Evolutionary conservation across 1,140 invertebrate species (phyloP).

Genomic region (Protaetia brevitarsis): DNA sequence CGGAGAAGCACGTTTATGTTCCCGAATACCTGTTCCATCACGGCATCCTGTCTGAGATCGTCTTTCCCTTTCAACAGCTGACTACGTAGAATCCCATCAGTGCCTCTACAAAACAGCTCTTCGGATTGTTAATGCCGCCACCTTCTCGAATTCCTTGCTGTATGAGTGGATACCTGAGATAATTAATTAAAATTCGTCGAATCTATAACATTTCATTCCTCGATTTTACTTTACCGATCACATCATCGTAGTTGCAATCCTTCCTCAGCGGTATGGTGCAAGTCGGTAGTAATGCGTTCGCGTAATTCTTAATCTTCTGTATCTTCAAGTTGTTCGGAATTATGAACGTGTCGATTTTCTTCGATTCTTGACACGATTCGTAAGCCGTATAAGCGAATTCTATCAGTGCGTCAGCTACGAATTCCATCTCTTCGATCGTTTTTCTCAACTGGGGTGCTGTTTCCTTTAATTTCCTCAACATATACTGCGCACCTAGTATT

Average conservation of each 20-base stretch:
- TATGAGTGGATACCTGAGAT: slow-evolving; percentile 55
- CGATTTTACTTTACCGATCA: slow-evolving; percentile 52
- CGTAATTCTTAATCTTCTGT: slow-evolving; percentile 49
- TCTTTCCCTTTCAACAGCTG: slow-evolving; percentile 90
- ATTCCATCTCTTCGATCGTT: slow-evolving; percentile 44
- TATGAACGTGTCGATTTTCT: slow-evolving; percentile 42
- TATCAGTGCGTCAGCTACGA: slow-evolving; percentile 51
- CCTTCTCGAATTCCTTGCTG: slow-evolving; percentile 60
- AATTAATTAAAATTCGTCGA: neutral
- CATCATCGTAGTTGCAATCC: slow-evolving; percentile 57
- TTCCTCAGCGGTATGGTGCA: slow-evolving; percentile 60
- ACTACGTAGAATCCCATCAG: slow-evolving; percentile 69
- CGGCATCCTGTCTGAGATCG: slow-evolving; percentile 91
- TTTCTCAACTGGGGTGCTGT: slow-evolving; percentile 30
- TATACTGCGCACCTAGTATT: slow-evolving; percentile 39
- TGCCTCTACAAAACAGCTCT: slow-evolving; percentile 78
- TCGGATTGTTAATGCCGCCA: slow-evolving; percentile 89
- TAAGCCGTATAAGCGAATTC: slow-evolving; percentile 55
- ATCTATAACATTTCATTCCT: slow-evolving; percentile 29
- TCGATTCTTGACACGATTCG: slow-evolving; percentile 23
- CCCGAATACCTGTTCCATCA: slow-evolving; percentile 93
- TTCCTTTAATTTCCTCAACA: slow-evolving; percentile 40
- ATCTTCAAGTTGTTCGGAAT: slow-evolving; percentile 50
- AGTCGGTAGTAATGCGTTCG: slow-evolving; percentile 62
- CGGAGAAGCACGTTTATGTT: slow-evolving; percentile 75